Conservation (phyloP, 2,113 vertebrate species). For the Pangasianodon gigas region DNA sequence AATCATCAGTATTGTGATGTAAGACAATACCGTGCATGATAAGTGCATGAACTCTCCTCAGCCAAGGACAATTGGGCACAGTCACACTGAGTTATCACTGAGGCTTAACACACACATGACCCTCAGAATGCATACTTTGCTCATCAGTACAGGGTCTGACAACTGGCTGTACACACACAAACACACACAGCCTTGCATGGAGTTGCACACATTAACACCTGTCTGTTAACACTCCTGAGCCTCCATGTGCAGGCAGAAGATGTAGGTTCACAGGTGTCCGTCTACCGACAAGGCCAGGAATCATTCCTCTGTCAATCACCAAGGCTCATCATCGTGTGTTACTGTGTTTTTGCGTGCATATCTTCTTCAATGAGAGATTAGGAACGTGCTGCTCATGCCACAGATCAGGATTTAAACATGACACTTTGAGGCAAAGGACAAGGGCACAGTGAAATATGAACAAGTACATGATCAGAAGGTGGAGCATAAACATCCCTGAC, state of each 20-base stretch:
- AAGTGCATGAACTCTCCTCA: slow-evolving; percentile 10
- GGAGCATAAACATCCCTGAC: not conserved
- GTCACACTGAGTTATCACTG: not conserved
- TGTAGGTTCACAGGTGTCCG: not conserved
- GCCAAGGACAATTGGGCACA: slow-evolving; percentile 12
- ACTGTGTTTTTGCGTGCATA: slow-evolving; percentile 32
- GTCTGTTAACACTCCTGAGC: not conserved
- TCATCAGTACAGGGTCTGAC: not conserved
- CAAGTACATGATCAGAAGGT: slow-evolving; percentile 24
- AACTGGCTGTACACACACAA: not conserved
- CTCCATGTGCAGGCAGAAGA: not conserved
- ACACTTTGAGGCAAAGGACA: slow-evolving; percentile 28
- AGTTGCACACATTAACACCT: not conserved
- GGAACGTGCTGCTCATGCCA: not conserved
- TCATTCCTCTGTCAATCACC: not conserved
- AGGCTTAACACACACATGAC: not conserved
- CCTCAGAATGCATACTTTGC: not conserved
- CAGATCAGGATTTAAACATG: slow-evolving; percentile 6
- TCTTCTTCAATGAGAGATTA: slow-evolving; percentile 7
- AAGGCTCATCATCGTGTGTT: slow-evolving; percentile 26
- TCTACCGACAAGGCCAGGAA: not conserved
- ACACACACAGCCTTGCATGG: not conserved
- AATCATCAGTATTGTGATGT: not conserved
- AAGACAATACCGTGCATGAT: not conserved
- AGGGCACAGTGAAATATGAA: not conserved